Conservation (phyloP, 2,797 vertebrate species). For the Muraenolepis orangiensis region DNA sequence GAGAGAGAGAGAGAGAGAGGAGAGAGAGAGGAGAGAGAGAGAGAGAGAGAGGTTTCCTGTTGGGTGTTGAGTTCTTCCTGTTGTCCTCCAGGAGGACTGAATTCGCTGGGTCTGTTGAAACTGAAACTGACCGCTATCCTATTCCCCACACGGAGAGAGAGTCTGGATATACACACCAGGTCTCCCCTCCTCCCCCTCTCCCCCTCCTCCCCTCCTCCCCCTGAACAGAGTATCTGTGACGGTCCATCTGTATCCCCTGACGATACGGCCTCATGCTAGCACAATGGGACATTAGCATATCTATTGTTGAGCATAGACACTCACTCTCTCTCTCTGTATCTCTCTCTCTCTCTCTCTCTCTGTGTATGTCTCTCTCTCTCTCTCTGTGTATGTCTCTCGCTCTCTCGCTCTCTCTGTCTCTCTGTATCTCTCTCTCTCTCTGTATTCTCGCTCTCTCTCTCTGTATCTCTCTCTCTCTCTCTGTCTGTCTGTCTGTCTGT, state of each 20-base stretch:
- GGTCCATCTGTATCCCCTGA: conserved; percentile 46
- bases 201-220: conserved; percentile 20
- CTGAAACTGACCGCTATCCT: neutral
- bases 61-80: no score
- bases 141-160: conserved; percentile 26
- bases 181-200: conserved; percentile 19
- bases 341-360: neutral
- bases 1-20: no score
- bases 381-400: no score
- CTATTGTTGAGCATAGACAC: conserved; percentile 37
- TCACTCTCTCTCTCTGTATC: neutral
- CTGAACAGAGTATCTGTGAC: conserved; percentile 42
- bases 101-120: conserved; percentile 7
- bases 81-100: no score
- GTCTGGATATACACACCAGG: conserved; percentile 10
- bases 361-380: neutral
- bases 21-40: no score
- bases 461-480: no score
- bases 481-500: no score
- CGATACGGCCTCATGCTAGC: conserved; percentile 40
- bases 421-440: no score
- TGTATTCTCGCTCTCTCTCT: no score
- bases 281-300: conserved; percentile 57
- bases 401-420: no score
- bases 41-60: no score